Base-by-base conservation (phyloP, 1,140 invertebrate genomes). In the Hylyphantes graminicola region DNA sequence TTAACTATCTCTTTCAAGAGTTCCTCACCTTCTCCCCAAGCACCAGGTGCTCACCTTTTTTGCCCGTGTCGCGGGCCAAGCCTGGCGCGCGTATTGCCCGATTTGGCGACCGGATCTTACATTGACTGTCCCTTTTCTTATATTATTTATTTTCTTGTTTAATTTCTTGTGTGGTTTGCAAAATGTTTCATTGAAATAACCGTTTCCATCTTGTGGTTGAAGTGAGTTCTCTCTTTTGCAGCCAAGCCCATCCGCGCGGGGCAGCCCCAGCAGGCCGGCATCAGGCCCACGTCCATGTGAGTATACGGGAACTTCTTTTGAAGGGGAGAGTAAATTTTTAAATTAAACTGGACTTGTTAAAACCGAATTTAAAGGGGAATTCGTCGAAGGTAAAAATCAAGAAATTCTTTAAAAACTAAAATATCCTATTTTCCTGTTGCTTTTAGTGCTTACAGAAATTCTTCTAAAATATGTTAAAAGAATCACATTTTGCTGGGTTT, bases 161-260 rank as follows among this genome's bases (percentile, higher is more conserved):
- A 51, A n/a, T 53, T 15, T 59, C n/a, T 59, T 59, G 3, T 59
- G 3, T 2, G 2, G 11, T 59, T 59, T 59, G 11, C 3, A 59
- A 13, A 59, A 59, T 59, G 57, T 4, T 59, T 59, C 12, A n/a
- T n/a, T 13, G 5, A 13, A n/a, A 12, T n/a, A 59, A 59, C n/a
- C 5, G 8, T 59, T 59, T 59, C 57, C 3, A 59, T 59, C n/a
- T 12, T 13, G 57, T 59, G 57, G 11, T 59, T n/a, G n/a, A 13
- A 13, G 5, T 59, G 57, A 13, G 57, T 59, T 59, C n/a, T n/a
- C 21, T 57, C 21, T 17, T 17, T 74, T 82, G n/a, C 12, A 87
- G 87, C 86, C 51, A 88, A 88, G 85, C 87, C 87, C 9, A 88
- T 88, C 57, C 51, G 87, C 59, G 87, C 87, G 55, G 87, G 87